A percentile compares a stretch with the other conserved stretches of the same genome.
Conservation (phyloP, 2,113 vertebrate genomes). For the Merops nubicus region DNA sequence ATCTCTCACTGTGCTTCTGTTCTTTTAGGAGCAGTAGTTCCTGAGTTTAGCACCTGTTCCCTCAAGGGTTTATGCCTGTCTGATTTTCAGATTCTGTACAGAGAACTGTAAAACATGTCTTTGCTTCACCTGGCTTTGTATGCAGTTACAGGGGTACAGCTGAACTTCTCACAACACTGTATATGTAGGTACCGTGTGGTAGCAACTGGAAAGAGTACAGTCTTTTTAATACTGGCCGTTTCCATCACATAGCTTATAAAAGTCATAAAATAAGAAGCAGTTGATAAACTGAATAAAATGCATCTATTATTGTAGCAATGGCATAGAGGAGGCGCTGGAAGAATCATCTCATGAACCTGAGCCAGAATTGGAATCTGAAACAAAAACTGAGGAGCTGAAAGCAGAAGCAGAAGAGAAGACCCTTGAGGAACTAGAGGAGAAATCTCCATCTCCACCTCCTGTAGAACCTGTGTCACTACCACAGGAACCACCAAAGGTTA, state of each 20-base stretch:
- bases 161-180: background rate
- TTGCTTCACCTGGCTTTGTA: background rate
- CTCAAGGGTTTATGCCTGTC: background rate
- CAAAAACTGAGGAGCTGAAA: constrained; percentile 87
- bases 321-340: constrained; percentile 83
- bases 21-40: background rate
- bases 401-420: constrained; percentile 87
- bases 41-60: background rate
- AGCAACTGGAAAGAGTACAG: background rate
- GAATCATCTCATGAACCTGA: constrained; percentile 81
- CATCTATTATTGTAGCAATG: constrained; percentile 75
- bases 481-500: constrained; percentile 91
- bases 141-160: background rate
- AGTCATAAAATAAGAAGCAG: background rate
- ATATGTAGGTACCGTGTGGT: fast-evolving
- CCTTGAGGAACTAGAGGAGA: constrained; percentile 90
- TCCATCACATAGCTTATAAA: background rate
- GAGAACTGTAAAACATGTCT: background rate
- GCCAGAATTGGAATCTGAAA: constrained; percentile 79
- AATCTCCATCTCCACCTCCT: constrained; percentile 87
- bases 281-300: constrained; percentile 12
- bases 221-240: background rate
- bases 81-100: background rate
- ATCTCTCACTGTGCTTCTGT: background rate
- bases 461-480: constrained; percentile 87